Percentiles rank a stretch among this genome's conserved stretches.
phyloP scores from a whole-genome alignment of 2,113 vertebrate species.

The Oncorhynchus clarkii region DNA sequence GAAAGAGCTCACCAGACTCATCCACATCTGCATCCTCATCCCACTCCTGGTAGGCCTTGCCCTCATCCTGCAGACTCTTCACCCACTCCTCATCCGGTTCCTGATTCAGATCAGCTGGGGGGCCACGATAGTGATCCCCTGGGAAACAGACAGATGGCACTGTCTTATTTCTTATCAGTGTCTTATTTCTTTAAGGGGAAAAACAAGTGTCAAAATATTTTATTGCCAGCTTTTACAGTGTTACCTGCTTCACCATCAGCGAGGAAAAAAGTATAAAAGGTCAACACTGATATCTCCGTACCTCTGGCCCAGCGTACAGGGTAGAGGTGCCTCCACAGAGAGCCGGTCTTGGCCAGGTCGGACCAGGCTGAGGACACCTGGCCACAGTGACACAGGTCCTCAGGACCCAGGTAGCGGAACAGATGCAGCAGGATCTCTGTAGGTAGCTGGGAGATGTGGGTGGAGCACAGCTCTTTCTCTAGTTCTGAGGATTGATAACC shows the following conservation, averaged over 20 bases:
- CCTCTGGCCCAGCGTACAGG: constrained; percentile 95
- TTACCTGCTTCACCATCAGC: too few species aligned
- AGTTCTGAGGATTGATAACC: constrained; percentile 44
- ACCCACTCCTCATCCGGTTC: constrained; percentile 93
- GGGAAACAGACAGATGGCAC: constrained; percentile 5
- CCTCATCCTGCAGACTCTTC: constrained; percentile 83
- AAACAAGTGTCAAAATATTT: background rate
- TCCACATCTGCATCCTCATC: constrained; percentile 97
- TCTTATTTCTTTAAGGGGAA: background rate
- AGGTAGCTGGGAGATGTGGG: constrained; percentile 84
- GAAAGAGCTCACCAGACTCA: constrained; percentile 82
- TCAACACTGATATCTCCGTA: constrained; percentile 45
- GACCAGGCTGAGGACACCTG: constrained; percentile 91
- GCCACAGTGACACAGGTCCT: constrained; percentile 88
- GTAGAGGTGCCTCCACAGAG: constrained; percentile 94
- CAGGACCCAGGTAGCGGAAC: constrained; percentile 87
- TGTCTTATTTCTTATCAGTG: background rate
- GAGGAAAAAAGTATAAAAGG: background rate
- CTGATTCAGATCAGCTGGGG: constrained; percentile 79
- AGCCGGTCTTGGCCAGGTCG: constrained; percentile 85
- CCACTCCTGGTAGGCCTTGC: constrained; percentile 89
- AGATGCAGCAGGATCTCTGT: constrained; percentile 91
- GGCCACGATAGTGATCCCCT: constrained; percentile 88
- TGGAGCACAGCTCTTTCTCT: constrained; percentile 60
- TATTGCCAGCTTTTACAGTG: background rate